These are phyloP conservation scores for Trialeurodes vaporariorum DNA, from an alignment of 1,140 invertebrate genomes.

Conservation along the genomic window DNA sequence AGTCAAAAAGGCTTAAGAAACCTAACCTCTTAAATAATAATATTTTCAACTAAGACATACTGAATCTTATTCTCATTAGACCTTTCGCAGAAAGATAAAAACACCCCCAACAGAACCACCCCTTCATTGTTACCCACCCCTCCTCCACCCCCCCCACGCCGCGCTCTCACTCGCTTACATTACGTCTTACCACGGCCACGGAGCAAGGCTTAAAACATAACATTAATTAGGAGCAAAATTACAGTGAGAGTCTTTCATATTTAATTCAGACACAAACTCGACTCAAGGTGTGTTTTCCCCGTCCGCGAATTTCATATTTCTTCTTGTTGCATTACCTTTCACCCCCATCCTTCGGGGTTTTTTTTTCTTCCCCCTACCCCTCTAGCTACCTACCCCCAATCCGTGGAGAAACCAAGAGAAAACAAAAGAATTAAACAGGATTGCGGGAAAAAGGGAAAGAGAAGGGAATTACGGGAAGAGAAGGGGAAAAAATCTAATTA, in stretches of 20 bases:
- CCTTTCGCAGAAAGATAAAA: not conserved
- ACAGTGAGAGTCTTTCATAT: not conserved
- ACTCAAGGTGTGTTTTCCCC: not conserved
- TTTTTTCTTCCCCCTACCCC: not conserved
- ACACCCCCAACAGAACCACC: not conserved
- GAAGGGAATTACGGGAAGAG: not conserved
- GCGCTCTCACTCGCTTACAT: not conserved
- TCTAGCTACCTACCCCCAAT: not conserved
- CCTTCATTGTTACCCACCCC: not conserved
- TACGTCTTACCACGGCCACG: too few species aligned
- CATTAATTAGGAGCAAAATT: conserved; percentile 1
- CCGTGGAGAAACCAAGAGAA: too few species aligned
- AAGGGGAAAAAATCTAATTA: not conserved
- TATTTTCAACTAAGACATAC: conserved; percentile 1
- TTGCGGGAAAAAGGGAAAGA: not conserved
- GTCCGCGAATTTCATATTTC: not conserved
- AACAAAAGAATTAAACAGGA: not conserved
- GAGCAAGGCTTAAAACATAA: not conserved
- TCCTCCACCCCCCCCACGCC: too few species aligned
- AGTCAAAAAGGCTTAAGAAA: not conserved
- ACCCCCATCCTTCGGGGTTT: not conserved
- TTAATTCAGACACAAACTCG: conserved; percentile 1
- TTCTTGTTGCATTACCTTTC: not conserved
- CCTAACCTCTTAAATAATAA: conserved; percentile 1
- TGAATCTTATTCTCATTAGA: conserved; percentile 1